These are phyloP conservation scores for Sitta europaea DNA, from an alignment of 2,113 vertebrate genomes.

Conservation along the genomic window DNA sequence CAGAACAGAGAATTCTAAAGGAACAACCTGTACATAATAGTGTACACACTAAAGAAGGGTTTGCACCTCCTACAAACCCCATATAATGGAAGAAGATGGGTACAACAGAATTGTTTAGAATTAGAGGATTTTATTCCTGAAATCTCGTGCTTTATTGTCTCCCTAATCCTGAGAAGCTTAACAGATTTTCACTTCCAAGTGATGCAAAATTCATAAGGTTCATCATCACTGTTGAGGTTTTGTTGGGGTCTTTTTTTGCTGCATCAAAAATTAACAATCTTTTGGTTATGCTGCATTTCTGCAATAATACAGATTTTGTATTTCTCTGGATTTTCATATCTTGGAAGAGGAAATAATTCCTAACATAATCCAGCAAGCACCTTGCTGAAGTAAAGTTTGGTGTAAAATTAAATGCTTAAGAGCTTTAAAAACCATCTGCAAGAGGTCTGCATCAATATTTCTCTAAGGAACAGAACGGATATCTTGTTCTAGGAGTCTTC, in stretches of 20 bases:
- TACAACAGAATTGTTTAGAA: neutral
- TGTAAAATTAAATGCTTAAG: neutral
- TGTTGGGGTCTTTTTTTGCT: neutral
- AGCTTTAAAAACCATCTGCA: neutral
- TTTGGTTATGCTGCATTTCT: neutral
- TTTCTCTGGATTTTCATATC: neutral
- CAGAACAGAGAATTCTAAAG: neutral
- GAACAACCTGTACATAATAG: neutral
- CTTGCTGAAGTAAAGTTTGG: neutral
- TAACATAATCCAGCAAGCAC: neutral
- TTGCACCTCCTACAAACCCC: neutral
- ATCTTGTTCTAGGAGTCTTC: neutral
- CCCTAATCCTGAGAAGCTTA: neutral
- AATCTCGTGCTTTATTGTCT: neutral
- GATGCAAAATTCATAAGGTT: neutral
- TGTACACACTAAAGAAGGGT: neutral
- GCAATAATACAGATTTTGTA: neutral
- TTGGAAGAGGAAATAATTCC: neutral
- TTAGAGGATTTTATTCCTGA: neutral
- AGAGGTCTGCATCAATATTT: neutral
- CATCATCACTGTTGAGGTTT: neutral
- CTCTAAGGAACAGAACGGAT: neutral
- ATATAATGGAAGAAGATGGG: neutral
- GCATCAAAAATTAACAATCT: neutral
- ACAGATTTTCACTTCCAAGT: neutral